Evolutionary conservation across 2,113 vertebrate genomes (phyloP).

Genomic region (Oreochromis spilurus): DNA sequence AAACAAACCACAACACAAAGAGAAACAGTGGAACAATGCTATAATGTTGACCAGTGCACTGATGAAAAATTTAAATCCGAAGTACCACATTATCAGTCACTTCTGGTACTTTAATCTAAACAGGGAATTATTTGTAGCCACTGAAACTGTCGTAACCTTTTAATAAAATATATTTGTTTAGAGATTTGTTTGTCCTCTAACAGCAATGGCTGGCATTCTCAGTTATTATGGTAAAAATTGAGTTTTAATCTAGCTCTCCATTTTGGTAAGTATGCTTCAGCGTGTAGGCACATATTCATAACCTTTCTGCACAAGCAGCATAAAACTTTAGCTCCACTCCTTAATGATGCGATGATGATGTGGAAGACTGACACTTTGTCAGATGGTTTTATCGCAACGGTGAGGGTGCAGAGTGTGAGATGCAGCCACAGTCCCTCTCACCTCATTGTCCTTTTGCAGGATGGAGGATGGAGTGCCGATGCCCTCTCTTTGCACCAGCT

Average conservation of each 20-base stretch:
- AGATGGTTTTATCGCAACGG: slow-evolving; percentile 58
- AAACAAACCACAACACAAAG: neutral
- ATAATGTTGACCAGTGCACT: neutral
- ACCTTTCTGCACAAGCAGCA: slow-evolving; percentile 53
- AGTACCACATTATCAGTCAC: neutral
- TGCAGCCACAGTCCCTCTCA: slow-evolving; percentile 56
- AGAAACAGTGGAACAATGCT: neutral
- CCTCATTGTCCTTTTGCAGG: slow-evolving; percentile 69
- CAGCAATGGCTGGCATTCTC: neutral
- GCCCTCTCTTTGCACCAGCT: slow-evolving; percentile 53
- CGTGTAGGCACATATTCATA: slow-evolving; percentile 5
- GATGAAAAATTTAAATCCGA: neutral
- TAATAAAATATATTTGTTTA: neutral
- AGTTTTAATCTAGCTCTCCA: slow-evolving; percentile 2
- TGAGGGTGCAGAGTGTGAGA: slow-evolving; percentile 41
- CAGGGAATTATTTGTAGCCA: neutral
- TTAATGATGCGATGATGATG: slow-evolving; percentile 69
- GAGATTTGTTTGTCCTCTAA: neutral
- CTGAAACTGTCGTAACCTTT: neutral
- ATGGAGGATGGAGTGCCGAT: slow-evolving; percentile 52
- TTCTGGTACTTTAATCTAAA: neutral
- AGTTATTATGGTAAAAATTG: neutral
- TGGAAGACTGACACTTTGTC: slow-evolving; percentile 72
- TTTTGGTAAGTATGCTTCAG: slow-evolving; percentile 3
- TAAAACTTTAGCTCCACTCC: slow-evolving; percentile 43